Conservation (phyloP, 2,888 invertebrate species). For the Xanthia icteritia region DNA sequence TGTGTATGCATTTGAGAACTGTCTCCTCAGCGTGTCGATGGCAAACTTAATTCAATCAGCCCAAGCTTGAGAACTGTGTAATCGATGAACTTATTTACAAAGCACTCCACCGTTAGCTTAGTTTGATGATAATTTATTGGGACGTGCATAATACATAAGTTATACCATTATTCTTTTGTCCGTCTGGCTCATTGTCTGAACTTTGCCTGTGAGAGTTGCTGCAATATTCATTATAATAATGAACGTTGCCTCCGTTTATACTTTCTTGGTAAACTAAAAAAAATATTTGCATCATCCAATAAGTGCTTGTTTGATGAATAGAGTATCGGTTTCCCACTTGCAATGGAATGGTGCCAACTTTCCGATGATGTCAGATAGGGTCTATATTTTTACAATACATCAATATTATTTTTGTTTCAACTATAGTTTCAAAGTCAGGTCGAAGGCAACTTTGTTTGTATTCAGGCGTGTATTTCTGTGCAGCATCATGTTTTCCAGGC, state of each 20-base stretch:
- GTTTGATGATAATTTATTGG: constrained; percentile 73
- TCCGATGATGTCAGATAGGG: constrained; percentile 60
- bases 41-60: not conserved
- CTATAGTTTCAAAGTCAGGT: constrained; percentile 64
- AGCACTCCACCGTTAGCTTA: constrained; percentile 72
- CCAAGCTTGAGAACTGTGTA: constrained; percentile 55
- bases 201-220: constrained; percentile 54
- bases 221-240: constrained; percentile 56
- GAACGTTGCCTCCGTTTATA: constrained; percentile 47
- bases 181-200: constrained; percentile 58
- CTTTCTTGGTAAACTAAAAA: constrained; percentile 26
- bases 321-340: constrained; percentile 67
- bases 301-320: constrained; percentile 68
- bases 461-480: constrained; percentile 82
- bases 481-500: constrained; percentile 79
- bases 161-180: constrained; percentile 59
- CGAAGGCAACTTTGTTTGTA: constrained; percentile 77
- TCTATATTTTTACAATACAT: constrained; percentile 52
- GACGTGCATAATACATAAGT: constrained; percentile 65
- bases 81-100: constrained; percentile 60
- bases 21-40: not conserved
- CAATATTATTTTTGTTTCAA: constrained; percentile 57
- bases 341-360: constrained; percentile 74
- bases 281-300: constrained; percentile 59
- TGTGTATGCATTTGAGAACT: constrained; percentile 2